These are phyloP conservation scores for Amphipoea lucens DNA, from an alignment of 2,888 invertebrate species.

Conservation along the genomic window DNA sequence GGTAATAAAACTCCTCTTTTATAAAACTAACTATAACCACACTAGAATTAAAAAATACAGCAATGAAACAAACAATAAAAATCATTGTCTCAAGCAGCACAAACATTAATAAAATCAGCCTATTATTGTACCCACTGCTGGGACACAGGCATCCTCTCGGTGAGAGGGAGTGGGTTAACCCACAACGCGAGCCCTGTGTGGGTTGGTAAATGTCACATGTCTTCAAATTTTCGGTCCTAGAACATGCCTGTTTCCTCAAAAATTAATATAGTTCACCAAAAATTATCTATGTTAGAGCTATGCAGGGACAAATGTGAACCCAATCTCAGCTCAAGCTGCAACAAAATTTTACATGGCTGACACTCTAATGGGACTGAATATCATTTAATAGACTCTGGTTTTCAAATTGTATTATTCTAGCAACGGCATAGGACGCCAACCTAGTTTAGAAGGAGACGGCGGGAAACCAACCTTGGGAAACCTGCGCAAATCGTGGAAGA, in stretches of 20 bases:
- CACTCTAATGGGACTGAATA: background rate
- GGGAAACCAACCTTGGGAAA: constrained; percentile 83
- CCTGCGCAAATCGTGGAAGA: constrained; percentile 89
- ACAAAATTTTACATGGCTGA: background rate
- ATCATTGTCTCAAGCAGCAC: background rate
- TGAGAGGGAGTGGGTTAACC: background rate
- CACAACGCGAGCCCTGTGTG: background rate
- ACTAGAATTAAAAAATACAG: background rate
- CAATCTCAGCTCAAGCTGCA: background rate
- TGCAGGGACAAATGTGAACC: background rate
- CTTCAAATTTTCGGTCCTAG: no score
- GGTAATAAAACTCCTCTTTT: constrained; percentile 68
- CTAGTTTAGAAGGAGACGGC: constrained; percentile 81
- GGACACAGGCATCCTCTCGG: background rate
- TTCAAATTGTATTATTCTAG: constrained; percentile 65
- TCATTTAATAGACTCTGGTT: background rate
- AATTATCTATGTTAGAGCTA: background rate
- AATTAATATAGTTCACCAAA: no score
- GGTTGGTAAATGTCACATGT: background rate
- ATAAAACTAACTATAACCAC: background rate
- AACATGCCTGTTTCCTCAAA: no score
- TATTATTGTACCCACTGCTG: background rate
- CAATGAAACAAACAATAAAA: background rate
- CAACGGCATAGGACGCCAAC: constrained; percentile 83
- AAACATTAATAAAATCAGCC: background rate